These are phyloP conservation scores for Plebejus anna DNA, from an alignment of 2,888 invertebrate genomes.

Conservation along the genomic window DNA sequence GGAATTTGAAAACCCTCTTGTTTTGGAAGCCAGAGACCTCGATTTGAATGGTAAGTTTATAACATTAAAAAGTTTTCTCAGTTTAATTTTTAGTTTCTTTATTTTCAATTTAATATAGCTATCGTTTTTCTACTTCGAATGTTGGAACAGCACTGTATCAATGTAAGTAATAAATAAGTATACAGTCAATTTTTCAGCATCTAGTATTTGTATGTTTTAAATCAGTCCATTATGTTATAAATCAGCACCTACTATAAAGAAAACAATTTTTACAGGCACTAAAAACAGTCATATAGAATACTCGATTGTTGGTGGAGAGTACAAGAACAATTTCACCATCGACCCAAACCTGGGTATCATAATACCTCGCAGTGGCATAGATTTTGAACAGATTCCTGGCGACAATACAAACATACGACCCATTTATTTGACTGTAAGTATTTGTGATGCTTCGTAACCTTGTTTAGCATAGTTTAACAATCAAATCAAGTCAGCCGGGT, in stretches of 20 bases:
- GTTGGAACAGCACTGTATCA: too few relatives aligned
- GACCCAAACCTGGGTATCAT: conserved; percentile 87
- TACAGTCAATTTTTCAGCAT: background rate
- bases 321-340: conserved; percentile 88
- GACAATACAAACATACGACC: conserved; percentile 81
- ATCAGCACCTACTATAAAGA: background rate
- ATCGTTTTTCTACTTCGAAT: too few relatives aligned
- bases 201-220: too few relatives aligned
- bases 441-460: background rate
- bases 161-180: conserved; percentile 14
- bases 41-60: conserved; percentile 86
- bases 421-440: conserved; percentile 83
- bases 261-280: conserved; percentile 79
- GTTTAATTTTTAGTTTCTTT: conserved; percentile 16
- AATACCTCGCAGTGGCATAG: conserved; percentile 83
- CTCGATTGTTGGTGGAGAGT: conserved; percentile 87
- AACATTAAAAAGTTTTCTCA: background rate
- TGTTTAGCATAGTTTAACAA: too few relatives aligned
- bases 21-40: conserved; percentile 90
- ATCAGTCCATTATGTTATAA: too few relatives aligned
- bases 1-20: conserved; percentile 87
- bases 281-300: conserved; percentile 92
- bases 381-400: conserved; percentile 88
- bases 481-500: too few relatives aligned
- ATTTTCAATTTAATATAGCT: too few relatives aligned